Conservation (phyloP, 1,140 invertebrate genomes). For the Eueides isabella region DNA sequence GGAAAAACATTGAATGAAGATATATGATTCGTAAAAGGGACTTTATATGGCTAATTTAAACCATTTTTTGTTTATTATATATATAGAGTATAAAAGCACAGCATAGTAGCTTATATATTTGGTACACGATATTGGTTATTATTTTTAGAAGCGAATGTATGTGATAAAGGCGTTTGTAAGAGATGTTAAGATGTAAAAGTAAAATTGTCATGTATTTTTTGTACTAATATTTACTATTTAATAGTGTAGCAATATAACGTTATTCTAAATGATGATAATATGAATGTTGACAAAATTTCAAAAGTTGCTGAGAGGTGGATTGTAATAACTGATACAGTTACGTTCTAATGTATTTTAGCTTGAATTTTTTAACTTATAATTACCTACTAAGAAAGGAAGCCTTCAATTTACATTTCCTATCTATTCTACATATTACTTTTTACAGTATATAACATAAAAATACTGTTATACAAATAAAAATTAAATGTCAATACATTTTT, state of each 20-base stretch:
- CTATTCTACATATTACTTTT: background rate
- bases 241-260: too few species aligned
- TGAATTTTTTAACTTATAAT: too few species aligned
- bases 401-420: too few species aligned
- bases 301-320: too few species aligned
- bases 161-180: background rate
- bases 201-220: too few species aligned
- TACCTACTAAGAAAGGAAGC: too few species aligned
- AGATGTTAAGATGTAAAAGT: background rate
- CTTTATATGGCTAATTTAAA: background rate
- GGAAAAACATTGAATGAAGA: slow-evolving; percentile 26
- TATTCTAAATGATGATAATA: too few species aligned
- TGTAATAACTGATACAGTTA: too few species aligned
- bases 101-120: background rate
- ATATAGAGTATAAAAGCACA: background rate
- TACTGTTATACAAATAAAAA: background rate
- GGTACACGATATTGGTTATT: background rate
- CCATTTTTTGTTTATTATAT: background rate
- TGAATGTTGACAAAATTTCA: too few species aligned
- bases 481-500: background rate
- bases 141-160: background rate
- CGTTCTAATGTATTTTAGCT: too few species aligned
- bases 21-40: slow-evolving; percentile 15
- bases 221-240: too few species aligned
- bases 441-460: background rate